Evolutionary conservation across 1,140 invertebrate genomes (phyloP).

Genomic region (Pseudomyrmex dendroicus): DNA sequence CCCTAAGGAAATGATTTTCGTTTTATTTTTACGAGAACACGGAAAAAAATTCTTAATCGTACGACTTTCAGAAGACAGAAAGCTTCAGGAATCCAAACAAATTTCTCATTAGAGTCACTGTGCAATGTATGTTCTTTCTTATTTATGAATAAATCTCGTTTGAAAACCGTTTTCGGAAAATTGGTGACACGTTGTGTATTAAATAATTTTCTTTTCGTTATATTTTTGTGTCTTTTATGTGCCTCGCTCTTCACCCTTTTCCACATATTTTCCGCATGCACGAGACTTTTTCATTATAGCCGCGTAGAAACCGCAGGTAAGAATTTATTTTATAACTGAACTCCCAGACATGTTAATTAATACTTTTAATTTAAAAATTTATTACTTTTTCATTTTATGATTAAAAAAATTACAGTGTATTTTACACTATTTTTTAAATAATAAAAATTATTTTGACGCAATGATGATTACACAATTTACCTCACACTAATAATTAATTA

Average conservation of each 20-base stretch:
- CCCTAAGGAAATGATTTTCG: neutral
- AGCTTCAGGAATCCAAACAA: neutral
- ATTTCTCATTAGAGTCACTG: neutral
- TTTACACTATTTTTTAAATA: no score
- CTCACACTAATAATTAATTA: no score
- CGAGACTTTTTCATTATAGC: neutral
- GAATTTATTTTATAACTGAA: conserved; percentile 13
- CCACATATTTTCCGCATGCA: conserved; percentile 21
- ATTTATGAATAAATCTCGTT: conserved; percentile 65
- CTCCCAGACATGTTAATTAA: no score
- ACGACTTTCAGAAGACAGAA: neutral
- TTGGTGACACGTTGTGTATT: neutral
- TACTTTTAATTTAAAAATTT: no score
- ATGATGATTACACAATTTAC: no score
- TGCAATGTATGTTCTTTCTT: conserved; percentile 58
- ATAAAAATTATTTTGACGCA: no score
- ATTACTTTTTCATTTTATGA: no score
- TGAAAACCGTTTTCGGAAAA: conserved; percentile 40
- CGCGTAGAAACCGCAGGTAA: conserved; percentile 15
- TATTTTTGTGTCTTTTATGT: neutral
- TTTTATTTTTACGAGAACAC: neutral
- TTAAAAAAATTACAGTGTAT: no score
- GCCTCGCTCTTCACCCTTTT: conserved; percentile 5
- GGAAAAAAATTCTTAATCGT: conserved; percentile 3
- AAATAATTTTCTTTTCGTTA: neutral